Conservation (phyloP, 64 coral and sea anemone species). For the Pocillopora damicornis region DNA sequence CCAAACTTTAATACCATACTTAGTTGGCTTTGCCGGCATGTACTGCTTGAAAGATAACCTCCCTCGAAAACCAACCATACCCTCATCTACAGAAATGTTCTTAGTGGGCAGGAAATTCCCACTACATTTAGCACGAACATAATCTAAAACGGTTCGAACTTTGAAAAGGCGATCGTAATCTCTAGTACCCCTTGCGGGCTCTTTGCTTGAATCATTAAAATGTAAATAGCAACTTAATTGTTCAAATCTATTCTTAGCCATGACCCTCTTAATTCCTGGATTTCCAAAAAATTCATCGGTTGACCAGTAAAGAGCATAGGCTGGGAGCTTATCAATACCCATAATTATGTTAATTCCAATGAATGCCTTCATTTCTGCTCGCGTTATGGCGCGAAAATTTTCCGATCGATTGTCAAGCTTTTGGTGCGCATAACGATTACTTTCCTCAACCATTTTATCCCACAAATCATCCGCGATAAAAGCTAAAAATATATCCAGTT, state of each 20-base stretch:
- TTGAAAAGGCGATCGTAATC: conserved; percentile 16
- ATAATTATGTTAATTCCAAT: background rate
- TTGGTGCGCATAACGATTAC: background rate
- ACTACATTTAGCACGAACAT: background rate
- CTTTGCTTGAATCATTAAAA: background rate
- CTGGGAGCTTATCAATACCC: conserved; percentile 25
- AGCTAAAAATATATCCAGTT: no score
- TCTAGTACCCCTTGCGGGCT: background rate
- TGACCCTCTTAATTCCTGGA: background rate
- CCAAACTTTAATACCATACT: conserved; percentile 63
- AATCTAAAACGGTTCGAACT: background rate
- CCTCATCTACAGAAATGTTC: conserved; percentile 9
- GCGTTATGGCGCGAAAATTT: background rate
- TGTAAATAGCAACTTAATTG: conserved; percentile 4
- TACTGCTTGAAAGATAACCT: conserved; percentile 50
- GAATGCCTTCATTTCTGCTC: background rate
- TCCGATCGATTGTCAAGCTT: background rate
- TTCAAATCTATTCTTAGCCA: conserved; percentile 1
- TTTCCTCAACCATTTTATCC: conserved; percentile 12
- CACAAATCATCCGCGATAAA: no score
- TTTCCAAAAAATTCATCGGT: conserved; percentile 9
- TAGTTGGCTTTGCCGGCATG: conserved; percentile 61
- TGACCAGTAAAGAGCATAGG: background rate
- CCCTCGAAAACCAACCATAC: conserved; percentile 10
- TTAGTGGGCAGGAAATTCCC: background rate